A percentile compares a stretch with the other conserved stretches of the same genome.
phyloP scores from a whole-genome alignment of 2,888 invertebrate species.

The Phyllotreta cruciferae region DNA sequence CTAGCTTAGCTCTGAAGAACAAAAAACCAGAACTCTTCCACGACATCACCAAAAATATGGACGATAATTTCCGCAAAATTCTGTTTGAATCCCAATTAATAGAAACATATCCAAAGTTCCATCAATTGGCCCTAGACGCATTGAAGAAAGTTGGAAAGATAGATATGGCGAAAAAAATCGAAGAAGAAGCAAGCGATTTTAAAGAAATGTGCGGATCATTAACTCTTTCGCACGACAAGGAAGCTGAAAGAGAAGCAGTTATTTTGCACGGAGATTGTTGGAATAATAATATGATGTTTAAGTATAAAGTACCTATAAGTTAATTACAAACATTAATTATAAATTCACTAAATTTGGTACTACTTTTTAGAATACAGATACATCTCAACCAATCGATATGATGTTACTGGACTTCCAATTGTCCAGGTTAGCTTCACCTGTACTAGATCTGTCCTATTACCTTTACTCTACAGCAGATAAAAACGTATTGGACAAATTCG shows the following conservation, averaged over 20 bases:
- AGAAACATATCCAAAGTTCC: conserved; percentile 26
- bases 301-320: conserved; percentile 46
- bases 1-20: conserved; percentile 42
- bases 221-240: not conserved
- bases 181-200: conserved; percentile 35
- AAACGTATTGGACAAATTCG: conserved; percentile 42
- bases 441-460: conserved; percentile 48
- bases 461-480: conserved; percentile 45
- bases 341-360: too few relatives aligned
- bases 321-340: too few relatives aligned
- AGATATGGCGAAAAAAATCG: conserved; percentile 37
- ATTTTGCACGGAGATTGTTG: conserved; percentile 51
- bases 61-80: conserved; percentile 39
- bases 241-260: conserved; percentile 18
- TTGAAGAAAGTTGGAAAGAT: conserved; percentile 32
- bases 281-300: conserved; percentile 53
- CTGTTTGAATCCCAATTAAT: conserved; percentile 38
- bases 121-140: conserved; percentile 35
- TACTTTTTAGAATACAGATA: conserved; percentile 36
- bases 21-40: conserved; percentile 42
- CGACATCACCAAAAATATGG: conserved; percentile 38
- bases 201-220: conserved; percentile 30
- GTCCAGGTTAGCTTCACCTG: conserved; percentile 44
- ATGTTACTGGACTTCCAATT: conserved; percentile 49
- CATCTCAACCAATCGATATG: conserved; percentile 43